These are phyloP conservation scores for Epinephelus awoara DNA, from an alignment of 2,797 vertebrate genomes.

Conservation along the genomic window DNA sequence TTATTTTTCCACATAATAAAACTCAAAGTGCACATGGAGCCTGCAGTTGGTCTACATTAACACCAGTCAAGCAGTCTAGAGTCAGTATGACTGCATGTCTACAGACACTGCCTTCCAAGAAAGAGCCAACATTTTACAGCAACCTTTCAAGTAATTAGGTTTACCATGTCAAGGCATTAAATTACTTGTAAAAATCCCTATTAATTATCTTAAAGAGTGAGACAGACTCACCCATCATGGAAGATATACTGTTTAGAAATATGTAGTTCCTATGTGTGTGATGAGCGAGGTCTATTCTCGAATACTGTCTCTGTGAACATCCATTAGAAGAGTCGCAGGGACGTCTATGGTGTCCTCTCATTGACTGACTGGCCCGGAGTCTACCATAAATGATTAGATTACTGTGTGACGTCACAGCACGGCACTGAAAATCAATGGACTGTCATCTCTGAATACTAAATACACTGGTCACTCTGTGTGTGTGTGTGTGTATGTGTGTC, in stretches of 20 bases:
- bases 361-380: constrained; percentile 60
- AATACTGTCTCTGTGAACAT: constrained; percentile 7
- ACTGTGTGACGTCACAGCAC: constrained; percentile 64
- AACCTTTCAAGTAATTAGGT: not conserved
- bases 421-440: constrained; percentile 65
- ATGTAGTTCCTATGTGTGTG: not conserved
- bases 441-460: constrained; percentile 71
- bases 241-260: not conserved
- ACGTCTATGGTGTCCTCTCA: constrained; percentile 53
- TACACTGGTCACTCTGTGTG: constrained; percentile 47
- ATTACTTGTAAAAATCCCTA: not conserved
- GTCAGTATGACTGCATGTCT: not conserved
- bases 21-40: not conserved
- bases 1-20: not conserved
- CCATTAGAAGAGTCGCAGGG: constrained; percentile 33
- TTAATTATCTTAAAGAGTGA: not conserved
- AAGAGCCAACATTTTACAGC: not conserved
- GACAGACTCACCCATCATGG: too few species aligned
- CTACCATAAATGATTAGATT: constrained; percentile 66
- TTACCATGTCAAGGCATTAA: not conserved
- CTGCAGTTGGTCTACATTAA: not conserved
- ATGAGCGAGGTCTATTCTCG: constrained; percentile 36
- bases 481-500: constrained; percentile 17
- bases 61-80: not conserved
- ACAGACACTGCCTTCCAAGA: not conserved